Conservation (phyloP, 1,140 invertebrate genomes). For the Drosophila teissieri region DNA sequence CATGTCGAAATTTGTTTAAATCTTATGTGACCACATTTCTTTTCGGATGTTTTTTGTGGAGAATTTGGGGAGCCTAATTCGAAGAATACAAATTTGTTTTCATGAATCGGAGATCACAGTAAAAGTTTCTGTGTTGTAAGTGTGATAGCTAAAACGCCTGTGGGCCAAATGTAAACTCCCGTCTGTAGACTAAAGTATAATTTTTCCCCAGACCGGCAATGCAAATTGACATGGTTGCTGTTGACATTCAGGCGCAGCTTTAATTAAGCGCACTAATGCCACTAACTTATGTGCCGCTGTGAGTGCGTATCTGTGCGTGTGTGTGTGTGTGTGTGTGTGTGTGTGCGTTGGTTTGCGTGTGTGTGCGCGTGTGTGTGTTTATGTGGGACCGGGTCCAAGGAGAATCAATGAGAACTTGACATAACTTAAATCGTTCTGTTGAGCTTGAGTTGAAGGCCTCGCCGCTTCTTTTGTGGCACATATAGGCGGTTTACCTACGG, state of each 20-base stretch:
- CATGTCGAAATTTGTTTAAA: not conserved
- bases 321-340: not conserved
- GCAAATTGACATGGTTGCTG: constrained; percentile 51
- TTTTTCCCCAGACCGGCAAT: constrained; percentile 49
- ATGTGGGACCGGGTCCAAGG: constrained; percentile 14
- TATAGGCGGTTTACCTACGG: not conserved
- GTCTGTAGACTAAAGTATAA: not conserved
- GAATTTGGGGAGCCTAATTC: too few relatives aligned
- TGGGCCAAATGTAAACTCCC: not conserved
- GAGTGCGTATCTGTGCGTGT: not conserved
- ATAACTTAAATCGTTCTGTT: constrained; percentile 73
- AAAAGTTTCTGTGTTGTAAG: too few relatives aligned
- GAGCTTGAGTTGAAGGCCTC: constrained; percentile 69
- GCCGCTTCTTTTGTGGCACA: constrained; percentile 36
- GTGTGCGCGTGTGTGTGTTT: not conserved
- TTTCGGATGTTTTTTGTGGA: too few relatives aligned
- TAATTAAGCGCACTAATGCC: constrained; percentile 82
- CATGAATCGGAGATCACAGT: too few relatives aligned
- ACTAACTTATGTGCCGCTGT: constrained; percentile 62
- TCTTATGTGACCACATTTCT: not conserved
- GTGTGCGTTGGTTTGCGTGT: not conserved
- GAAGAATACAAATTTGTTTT: not conserved
- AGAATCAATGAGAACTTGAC: constrained; percentile 52
- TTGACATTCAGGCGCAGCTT: constrained; percentile 66
- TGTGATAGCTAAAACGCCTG: not conserved